Base-by-base conservation (phyloP, 2,888 invertebrate species). In the Autographa gamma region DNA sequence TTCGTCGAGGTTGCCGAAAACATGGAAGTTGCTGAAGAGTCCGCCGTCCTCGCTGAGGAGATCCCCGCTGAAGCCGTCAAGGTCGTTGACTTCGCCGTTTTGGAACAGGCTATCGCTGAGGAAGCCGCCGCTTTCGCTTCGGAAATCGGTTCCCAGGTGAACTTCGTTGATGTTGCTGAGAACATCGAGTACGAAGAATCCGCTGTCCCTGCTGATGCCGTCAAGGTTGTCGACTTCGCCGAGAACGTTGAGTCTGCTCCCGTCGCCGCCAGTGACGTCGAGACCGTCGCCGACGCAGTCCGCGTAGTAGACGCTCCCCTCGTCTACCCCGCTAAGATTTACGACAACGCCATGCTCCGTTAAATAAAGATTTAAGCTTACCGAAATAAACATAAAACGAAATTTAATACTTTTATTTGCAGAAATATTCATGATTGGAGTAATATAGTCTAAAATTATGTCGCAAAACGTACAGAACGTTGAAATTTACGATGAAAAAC, bases 321-420 rank as follows among this genome's bases (percentile, higher is more conserved):
- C 54, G 38, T 71, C 38, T 75, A 59, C 70, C 79, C 80, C 41
- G 71, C 69, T 60, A 86, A 87, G 63, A 7, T 74, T 38, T 86
- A 70, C 71, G 83, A 78, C 11, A 80, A 87, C 79, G 82, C 87
- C 9, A 71, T 79, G 69, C 67, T 80, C 65, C 89, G 90, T 48
- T 84, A 80, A 38, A 38, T 38, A 83, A 60, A 60, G 59, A 25
- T 58, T 71, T 63, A 19, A 66, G 6, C 48, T 38, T 68, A 32
- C 13, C 41, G 9, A 68, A 71, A 66, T 63, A 66, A 64, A 63
- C 0, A 48, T 48, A 48, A 48, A 48, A 48, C 8, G 8, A 48
- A 48, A 48, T 48, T 48, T 1, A n/a, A 48, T n/a, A 16, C 8
- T 48, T 48, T 48, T 48, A 48, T 48, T 48, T 48, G n/a, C 48